These are phyloP conservation scores for Chymomyza fuscimana DNA, from an alignment of 2,888 invertebrate genomes.

Conservation along the genomic window DNA sequence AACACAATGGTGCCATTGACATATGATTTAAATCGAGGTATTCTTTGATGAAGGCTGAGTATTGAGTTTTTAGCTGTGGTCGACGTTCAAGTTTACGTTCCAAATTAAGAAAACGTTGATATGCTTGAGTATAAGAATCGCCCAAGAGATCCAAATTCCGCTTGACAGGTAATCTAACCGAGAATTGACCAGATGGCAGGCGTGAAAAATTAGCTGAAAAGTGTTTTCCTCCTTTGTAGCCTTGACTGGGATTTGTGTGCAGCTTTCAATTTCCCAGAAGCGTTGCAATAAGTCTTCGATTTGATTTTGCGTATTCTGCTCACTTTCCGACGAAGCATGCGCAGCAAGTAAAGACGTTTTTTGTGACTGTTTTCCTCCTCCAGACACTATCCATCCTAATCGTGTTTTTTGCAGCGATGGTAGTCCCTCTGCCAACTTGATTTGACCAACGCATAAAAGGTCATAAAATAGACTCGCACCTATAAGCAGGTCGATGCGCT, in stretches of 20 bases:
- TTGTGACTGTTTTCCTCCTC: too few relatives aligned
- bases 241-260: background rate
- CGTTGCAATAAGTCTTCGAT: background rate
- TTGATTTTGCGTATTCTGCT: too few relatives aligned
- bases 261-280: too few relatives aligned
- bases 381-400: too few relatives aligned
- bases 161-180: conserved; percentile 12
- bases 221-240: conserved; percentile 20
- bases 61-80: conserved; percentile 18
- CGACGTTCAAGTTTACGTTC: too few relatives aligned
- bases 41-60: conserved; percentile 17
- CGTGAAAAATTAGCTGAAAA: conserved; percentile 26
- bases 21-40: too few relatives aligned
- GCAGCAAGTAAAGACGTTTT: too few relatives aligned
- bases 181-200: conserved; percentile 16
- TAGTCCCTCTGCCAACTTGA: too few relatives aligned
- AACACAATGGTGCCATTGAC: too few relatives aligned
- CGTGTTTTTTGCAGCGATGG: too few relatives aligned
- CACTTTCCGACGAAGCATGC: too few relatives aligned
- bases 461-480: conserved; percentile 39
- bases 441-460: conserved; percentile 21
- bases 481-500: conserved; percentile 38
- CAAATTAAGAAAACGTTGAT: conserved; percentile 17
- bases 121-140: conserved; percentile 28
- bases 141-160: conserved; percentile 10